Conservation (phyloP, 2,888 invertebrate species). For the Spodoptera picta region DNA sequence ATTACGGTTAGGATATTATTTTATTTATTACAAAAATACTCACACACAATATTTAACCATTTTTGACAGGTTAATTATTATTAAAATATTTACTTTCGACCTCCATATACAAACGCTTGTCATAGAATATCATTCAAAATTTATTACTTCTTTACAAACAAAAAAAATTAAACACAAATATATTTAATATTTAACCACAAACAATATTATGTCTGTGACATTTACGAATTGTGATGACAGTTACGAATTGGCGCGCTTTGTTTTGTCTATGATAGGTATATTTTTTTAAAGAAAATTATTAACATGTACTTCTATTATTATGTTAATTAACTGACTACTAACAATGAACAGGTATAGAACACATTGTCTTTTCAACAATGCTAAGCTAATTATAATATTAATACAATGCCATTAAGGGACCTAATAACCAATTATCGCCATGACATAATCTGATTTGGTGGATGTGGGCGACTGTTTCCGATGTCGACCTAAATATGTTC, state of each 20-base stretch:
- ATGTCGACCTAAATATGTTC: conserved; percentile 46
- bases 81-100: too few species aligned
- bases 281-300: neutral
- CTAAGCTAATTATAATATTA: conserved; percentile 39
- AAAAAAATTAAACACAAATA: too few species aligned
- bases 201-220: conserved; percentile 5
- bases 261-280: conserved; percentile 1
- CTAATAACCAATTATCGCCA: conserved; percentile 57
- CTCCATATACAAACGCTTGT: neutral
- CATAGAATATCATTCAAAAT: neutral
- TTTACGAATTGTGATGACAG: too few species aligned
- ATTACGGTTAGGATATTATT: too few species aligned
- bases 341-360: neutral
- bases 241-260: conserved; percentile 17
- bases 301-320: conserved; percentile 2
- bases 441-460: conserved; percentile 53
- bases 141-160: neutral
- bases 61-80: too few species aligned
- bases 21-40: too few species aligned
- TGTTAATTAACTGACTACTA: neutral
- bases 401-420: conserved; percentile 25
- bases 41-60: too few species aligned
- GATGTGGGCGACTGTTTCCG: conserved; percentile 30
- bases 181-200: too few species aligned
- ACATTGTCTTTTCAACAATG: conserved; percentile 13